phyloP scores from a whole-genome alignment of 2,797 vertebrate genomes.

The Geotrypetes seraphini region DNA sequence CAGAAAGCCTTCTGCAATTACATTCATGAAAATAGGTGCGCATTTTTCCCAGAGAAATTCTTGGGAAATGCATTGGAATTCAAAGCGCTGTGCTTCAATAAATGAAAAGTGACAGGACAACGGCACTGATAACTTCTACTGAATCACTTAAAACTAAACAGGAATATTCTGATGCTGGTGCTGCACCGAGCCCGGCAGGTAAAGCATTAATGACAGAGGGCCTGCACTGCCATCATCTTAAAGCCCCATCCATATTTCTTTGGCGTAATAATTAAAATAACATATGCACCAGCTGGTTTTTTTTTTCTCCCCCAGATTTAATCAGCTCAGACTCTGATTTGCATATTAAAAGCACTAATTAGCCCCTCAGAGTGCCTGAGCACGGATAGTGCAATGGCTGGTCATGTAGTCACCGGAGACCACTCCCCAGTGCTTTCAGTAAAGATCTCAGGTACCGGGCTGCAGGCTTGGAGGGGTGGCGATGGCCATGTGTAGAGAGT shows the following conservation, averaged over 20 bases:
- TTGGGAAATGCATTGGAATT: too few species aligned
- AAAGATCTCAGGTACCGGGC: slow-evolving; percentile 39
- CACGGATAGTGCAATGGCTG: slow-evolving; percentile 72
- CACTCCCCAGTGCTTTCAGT: slow-evolving; percentile 36
- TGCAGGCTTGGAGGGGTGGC: slow-evolving; percentile 50
- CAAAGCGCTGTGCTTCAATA: too few species aligned
- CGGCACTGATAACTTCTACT: too few species aligned
- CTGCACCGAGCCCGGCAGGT: too few species aligned
- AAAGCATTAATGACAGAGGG: not conserved
- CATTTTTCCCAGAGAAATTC: too few species aligned
- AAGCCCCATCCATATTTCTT: slow-evolving; percentile 49
- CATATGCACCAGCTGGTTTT: slow-evolving; percentile 97
- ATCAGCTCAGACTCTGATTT: slow-evolving; percentile 93
- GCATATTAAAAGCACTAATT: slow-evolving; percentile 99
- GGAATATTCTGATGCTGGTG: too few species aligned
- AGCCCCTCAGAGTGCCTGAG: slow-evolving; percentile 87
- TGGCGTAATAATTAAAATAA: slow-evolving; percentile 80
- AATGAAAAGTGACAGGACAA: too few species aligned
- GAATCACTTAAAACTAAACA: too few species aligned
- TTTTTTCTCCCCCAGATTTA: slow-evolving; percentile 73
- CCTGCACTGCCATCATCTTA: slow-evolving; percentile 28
- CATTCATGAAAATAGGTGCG: too few species aligned
- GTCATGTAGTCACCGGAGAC: slow-evolving; percentile 59
- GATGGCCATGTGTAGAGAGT: slow-evolving; percentile 51
- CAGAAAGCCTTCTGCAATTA: too few species aligned